Evolutionary conservation across 2,113 vertebrate species (phyloP), one percentile per base, ranked within the genome.

Genomic region (Triplophysa tibetana): DNA sequence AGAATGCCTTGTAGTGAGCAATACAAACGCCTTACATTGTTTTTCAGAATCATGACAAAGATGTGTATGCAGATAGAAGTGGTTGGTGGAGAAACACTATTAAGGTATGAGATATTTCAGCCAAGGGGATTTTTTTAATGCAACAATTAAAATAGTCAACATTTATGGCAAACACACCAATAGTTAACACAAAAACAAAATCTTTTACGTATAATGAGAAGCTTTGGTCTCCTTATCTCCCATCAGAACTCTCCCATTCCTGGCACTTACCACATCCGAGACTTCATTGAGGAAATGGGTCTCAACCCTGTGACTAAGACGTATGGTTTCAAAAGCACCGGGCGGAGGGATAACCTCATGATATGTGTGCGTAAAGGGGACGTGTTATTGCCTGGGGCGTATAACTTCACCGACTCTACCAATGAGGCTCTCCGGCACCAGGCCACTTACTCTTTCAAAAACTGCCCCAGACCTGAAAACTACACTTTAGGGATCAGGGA

Each of bases 201-300:
- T 16, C 4, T 1, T 33, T 54, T 19, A 29, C 23, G 0, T 52
- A 24, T 6, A 52, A 1, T 11, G 17, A 6, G 26, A 17, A 2
- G 33, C 26, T 48, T 23, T 23, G 11, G 26, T n/a, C 56, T 33
- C 29, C 8, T 72, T 41, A 26, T 48, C 61, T 29, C 26, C 21
- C 45, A 69, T n/a, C 84, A 93, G 93, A 84, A 92, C 54, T 78
- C 92, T 6, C 91, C 93, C 56, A 67, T 68, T 19, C 87, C 89
- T 21, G 94, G 93, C 26, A 64, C 64, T 66, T 94, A 92, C 2
- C 82, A 88, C 2, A 23, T 92, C 52, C 88, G 86, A 43, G 88
- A 83, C 82, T 95, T 93, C 76, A 70, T 93, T 26, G 89, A 94
- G 86, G 94, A 95, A 77, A 87, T 87, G 2, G 84, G 86, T 0